Conservation (phyloP, 1,140 invertebrate species). For the Agrilus planipennis region DNA sequence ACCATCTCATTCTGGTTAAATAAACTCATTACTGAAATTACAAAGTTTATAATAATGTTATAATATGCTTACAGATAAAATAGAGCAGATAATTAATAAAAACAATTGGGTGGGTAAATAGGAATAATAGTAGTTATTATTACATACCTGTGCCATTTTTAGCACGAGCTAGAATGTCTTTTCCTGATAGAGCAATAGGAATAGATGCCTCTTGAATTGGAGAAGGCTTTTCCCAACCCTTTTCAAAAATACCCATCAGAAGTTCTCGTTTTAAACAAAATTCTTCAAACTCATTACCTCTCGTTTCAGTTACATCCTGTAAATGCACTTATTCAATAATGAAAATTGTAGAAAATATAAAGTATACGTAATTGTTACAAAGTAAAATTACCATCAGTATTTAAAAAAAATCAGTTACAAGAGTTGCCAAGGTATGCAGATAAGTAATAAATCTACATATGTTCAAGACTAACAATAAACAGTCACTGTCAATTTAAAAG, state of each 20-base stretch:
- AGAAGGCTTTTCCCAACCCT: slow-evolving; percentile 99
- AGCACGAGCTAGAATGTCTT: slow-evolving; percentile 95
- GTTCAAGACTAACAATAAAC: no score
- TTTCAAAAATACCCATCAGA: slow-evolving; percentile 99
- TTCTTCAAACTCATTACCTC: slow-evolving; percentile 99
- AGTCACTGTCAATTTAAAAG: not conserved
- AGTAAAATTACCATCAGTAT: no score
- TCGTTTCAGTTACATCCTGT: slow-evolving; percentile 97
- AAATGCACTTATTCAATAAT: no score
- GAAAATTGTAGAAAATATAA: no score
- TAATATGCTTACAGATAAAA: not conserved
- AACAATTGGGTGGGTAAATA: slow-evolving; percentile 2
- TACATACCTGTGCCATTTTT: slow-evolving; percentile 88
- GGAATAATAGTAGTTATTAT: not conserved
- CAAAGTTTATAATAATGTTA: not conserved
- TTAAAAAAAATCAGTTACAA: no score
- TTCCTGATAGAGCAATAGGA: slow-evolving; percentile 92
- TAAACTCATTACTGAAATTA: not conserved
- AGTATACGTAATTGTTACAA: no score
- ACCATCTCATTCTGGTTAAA: not conserved
- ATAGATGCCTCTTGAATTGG: slow-evolving; percentile 99
- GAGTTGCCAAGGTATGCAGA: slow-evolving; percentile 5
- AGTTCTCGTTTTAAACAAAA: slow-evolving; percentile 96
- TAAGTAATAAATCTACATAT: slow-evolving; percentile 16
- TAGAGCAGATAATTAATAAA: slow-evolving; percentile 2